phyloP scores from a whole-genome alignment of 1,140 invertebrate species.

The Archegozetes longisetosus region DNA sequence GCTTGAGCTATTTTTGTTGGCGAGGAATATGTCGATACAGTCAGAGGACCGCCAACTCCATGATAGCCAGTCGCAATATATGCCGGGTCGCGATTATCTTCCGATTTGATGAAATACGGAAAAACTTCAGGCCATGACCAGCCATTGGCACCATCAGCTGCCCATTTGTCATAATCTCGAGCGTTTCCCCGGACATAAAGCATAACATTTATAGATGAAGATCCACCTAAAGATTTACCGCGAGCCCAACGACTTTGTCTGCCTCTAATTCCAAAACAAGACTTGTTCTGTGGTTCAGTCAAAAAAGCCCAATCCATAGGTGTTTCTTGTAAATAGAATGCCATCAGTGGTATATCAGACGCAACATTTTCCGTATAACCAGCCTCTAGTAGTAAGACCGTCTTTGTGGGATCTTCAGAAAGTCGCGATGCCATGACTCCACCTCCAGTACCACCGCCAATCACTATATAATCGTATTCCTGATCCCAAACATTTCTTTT shows the following conservation, averaged over 20 bases:
- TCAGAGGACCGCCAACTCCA: too few species aligned
- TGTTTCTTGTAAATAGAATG: constrained; percentile 9
- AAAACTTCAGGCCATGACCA: constrained; percentile 76
- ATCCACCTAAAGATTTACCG: constrained; percentile 60
- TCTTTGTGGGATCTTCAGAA: constrained; percentile 28
- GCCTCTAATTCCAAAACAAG: constrained; percentile 55
- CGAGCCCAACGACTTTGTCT: constrained; percentile 68
- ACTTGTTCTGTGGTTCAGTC: too few species aligned
- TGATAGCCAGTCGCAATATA: too few species aligned
- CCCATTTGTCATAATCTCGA: constrained; percentile 87
- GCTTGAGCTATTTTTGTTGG: constrained; percentile 56
- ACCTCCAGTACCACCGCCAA: constrained; percentile 31
- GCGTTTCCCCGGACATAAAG: constrained; percentile 83
- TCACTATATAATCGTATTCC: constrained; percentile 58
- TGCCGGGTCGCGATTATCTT: constrained; percentile 73
- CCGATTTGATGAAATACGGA: constrained; percentile 76
- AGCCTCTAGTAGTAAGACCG: constrained; percentile 29
- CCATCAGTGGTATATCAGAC: constrained; percentile 9
- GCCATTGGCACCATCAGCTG: constrained; percentile 66
- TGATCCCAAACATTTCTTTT: constrained; percentile 42
- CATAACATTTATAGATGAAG: constrained; percentile 89
- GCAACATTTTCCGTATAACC: constrained; percentile 23
- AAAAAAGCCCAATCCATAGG: constrained; percentile 44
- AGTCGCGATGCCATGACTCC: constrained; percentile 36
- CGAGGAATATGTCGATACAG: constrained; percentile 66